Base-by-base conservation (phyloP, 2,113 vertebrate species). In the Dicaeum eximium region DNA sequence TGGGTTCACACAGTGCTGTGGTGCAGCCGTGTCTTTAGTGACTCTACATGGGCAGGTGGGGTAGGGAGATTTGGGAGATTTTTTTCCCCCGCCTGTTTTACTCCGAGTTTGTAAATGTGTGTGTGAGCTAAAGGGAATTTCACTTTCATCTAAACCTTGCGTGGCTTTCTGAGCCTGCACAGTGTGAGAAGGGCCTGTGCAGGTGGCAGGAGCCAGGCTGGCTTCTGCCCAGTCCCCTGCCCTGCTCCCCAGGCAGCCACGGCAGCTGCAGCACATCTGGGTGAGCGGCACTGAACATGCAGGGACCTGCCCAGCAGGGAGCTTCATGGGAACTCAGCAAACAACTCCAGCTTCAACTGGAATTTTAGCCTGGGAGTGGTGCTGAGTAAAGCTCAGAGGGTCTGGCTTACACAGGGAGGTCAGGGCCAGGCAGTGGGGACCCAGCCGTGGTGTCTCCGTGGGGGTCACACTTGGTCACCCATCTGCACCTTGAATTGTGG, bases 21-120 rank as follows among this genome's bases (percentile, higher is more conserved):
- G 8, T 24, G 25, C 30, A 19, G 44, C 30, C 0, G 0, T 15
- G 37, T 6, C 57, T 42, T n/a, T 35, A 56, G 25, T 62, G 35
- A 33, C 51, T 53, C 77, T 67, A n/a, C 28, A 12, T 1, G 10
- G 47, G 37, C 24, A 48, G 20, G 75, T 2, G 19, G 27, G 16
- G 19, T 20, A 53, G 45, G 25, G 3, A n/a, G 62, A 40, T 30
- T 10, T 19, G 45, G 25, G 3, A n/a, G 62, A 40, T 30, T 10
- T 19, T 13, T 38, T 15, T 11, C 9, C 19, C 16, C 7, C 4
- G 0, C 22, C 1, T 38, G 54, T 72, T 94, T 80, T 69, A 30
- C 10, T 38, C 5, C 31, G 8, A 13, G 5, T 1, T 2, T 37
- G 25, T n/a, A 21, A 57, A 11, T 3, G 15, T 57, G 19, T 30